Conservation (phyloP, 1,140 invertebrate genomes). For the Lasioglossum baleicum region DNA sequence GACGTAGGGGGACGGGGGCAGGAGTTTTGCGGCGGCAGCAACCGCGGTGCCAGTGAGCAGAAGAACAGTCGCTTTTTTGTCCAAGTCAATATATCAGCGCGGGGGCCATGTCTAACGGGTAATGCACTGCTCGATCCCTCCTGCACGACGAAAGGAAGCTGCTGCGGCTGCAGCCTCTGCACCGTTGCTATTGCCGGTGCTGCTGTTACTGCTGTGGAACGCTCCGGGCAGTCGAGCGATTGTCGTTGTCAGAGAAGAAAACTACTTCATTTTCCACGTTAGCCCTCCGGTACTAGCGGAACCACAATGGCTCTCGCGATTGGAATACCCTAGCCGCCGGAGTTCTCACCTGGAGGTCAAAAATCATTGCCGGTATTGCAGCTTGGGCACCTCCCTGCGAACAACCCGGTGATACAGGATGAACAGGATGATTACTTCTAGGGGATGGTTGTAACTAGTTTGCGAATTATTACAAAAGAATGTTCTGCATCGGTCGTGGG, state of each 20-base stretch:
- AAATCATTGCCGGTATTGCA: not conserved
- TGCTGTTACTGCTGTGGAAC: slow-evolving; percentile 40
- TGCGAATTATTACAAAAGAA: no score
- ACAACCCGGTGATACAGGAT: no score
- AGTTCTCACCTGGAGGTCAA: not conserved
- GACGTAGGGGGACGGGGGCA: not conserved
- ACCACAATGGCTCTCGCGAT: slow-evolving; percentile 29
- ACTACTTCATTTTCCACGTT: slow-evolving; percentile 65
- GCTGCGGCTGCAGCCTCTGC: slow-evolving; percentile 41
- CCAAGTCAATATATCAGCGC: slow-evolving; percentile 77
- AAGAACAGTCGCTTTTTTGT: slow-evolving; percentile 77
- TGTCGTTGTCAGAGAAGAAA: slow-evolving; percentile 64
- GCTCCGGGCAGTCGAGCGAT: slow-evolving; percentile 55
- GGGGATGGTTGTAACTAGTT: no score
- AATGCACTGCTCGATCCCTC: slow-evolving; percentile 72
- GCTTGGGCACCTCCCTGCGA: no score
- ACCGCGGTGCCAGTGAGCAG: slow-evolving; percentile 66
- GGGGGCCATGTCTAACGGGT: slow-evolving; percentile 78
- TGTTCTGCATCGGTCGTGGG: no score
- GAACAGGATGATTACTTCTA: no score
- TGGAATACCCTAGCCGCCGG: slow-evolving; percentile 16
- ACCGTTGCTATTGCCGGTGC: slow-evolving; percentile 43
- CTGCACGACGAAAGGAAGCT: slow-evolving; percentile 59
- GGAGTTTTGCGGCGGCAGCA: slow-evolving; percentile 50
- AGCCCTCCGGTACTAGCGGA: not conserved